Conservation (phyloP, 1,140 invertebrate genomes). For the Bombus pascuorum region DNA sequence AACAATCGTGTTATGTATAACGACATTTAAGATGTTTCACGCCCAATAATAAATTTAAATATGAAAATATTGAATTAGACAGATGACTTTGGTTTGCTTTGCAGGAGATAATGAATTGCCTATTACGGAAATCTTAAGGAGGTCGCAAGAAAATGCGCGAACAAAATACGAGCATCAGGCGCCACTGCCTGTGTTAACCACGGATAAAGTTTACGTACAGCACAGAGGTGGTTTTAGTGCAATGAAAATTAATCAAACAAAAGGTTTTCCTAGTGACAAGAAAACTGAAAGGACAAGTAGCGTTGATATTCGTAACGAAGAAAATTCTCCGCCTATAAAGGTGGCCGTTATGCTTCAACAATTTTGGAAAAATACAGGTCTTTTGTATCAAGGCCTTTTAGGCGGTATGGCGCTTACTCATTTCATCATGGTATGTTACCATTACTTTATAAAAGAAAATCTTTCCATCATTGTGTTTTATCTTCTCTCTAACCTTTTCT, state of each 20-base stretch:
- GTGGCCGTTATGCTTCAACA: constrained; percentile 75
- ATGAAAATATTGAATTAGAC: not conserved
- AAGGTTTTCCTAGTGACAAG: not conserved
- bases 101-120: constrained; percentile 71
- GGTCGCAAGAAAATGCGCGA: constrained; percentile 70
- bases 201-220: constrained; percentile 80
- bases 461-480: too few species aligned
- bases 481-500: not conserved
- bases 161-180: constrained; percentile 75
- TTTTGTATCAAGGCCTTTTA: constrained; percentile 78
- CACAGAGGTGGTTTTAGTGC: constrained; percentile 78
- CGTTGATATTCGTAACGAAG: constrained; percentile 26
- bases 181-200: constrained; percentile 73
- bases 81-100: not conserved
- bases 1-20: too few species aligned
- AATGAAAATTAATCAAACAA: constrained; percentile 71
- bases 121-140: constrained; percentile 77
- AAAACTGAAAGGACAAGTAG: not conserved
- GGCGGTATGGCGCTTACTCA: constrained; percentile 79
- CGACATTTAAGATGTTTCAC: too few species aligned
- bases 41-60: too few species aligned
- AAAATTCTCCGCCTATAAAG: constrained; percentile 69
- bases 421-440: constrained; percentile 73
- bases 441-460: not conserved
- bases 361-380: constrained; percentile 72